Evolutionary conservation across 2,113 vertebrate species (phyloP).

Genomic region (Atherinomorus stipes): DNA sequence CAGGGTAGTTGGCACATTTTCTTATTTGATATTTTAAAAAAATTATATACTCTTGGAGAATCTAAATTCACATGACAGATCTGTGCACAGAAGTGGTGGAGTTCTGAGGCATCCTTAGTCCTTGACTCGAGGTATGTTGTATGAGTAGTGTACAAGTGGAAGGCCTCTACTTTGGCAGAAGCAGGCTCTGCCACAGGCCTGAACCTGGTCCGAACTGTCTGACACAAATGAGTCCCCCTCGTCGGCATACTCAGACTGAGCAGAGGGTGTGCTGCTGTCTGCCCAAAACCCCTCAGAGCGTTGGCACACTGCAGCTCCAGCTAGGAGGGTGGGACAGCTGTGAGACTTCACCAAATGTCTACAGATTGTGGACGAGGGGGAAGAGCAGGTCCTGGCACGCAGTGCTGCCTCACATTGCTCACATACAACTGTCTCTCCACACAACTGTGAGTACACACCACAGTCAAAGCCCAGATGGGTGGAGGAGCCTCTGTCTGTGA

Average conservation of each 20-base stretch:
- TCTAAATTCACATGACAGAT: constrained; percentile 57
- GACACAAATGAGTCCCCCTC: constrained; percentile 97
- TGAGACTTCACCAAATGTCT: constrained; percentile 97
- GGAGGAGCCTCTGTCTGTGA: constrained; percentile 67
- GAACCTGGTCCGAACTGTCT: constrained; percentile 97
- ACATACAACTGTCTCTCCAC: constrained; percentile 85
- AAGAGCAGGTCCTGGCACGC: constrained; percentile 84
- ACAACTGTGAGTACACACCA: constrained; percentile 87
- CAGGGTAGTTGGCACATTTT: constrained; percentile 69
- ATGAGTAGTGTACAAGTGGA: constrained; percentile 92
- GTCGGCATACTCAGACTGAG: constrained; percentile 93
- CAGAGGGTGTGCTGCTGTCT: constrained; percentile 89
- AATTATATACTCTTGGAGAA: constrained; percentile 43
- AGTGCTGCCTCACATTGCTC: constrained; percentile 91
- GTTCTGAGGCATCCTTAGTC: constrained; percentile 63
- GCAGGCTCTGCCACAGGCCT: constrained; percentile 94
- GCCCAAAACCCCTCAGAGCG: constrained; percentile 90
- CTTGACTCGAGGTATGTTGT: constrained; percentile 88
- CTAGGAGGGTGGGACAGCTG: constrained; percentile 91
- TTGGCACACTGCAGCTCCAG: constrained; percentile 84
- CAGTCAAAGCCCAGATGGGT: constrained; percentile 75
- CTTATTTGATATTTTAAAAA: constrained; percentile 30
- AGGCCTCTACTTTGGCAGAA: constrained; percentile 96
- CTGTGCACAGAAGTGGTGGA: constrained; percentile 24
- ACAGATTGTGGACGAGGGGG: constrained; percentile 83